Conservation (phyloP, 2,113 vertebrate genomes). For the Lophius piscatorius region DNA sequence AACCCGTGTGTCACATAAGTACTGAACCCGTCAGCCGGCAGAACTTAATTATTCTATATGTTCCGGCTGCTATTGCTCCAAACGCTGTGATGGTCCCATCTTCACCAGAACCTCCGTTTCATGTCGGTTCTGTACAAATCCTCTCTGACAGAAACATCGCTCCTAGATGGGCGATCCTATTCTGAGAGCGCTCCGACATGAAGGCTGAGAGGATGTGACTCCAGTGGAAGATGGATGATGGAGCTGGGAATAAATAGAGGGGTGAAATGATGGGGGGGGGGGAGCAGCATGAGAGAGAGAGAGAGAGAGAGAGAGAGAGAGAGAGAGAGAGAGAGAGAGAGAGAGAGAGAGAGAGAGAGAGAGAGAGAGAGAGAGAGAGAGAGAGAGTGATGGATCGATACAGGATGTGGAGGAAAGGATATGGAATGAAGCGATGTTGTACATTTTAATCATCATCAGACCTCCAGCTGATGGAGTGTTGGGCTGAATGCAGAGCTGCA, state of each 20-base stretch:
- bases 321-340: no score
- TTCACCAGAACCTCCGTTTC: background rate
- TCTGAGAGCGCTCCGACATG: conserved; percentile 37
- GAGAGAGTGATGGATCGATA: conserved; percentile 50
- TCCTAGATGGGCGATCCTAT: conserved; percentile 36
- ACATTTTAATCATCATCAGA: conserved; percentile 51
- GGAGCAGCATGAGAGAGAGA: no score
- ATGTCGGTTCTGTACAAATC: conserved; percentile 16
- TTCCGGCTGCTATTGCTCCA: background rate
- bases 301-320: no score
- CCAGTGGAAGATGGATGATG: conserved; percentile 66
- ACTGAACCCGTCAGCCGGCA: conserved; percentile 8
- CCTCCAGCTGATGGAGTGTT: conserved; percentile 35
- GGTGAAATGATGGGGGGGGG: conserved; percentile 24
- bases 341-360: no score
- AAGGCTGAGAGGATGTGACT: conserved; percentile 46
- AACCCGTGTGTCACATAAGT: background rate
- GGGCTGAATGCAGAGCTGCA: conserved; percentile 19
- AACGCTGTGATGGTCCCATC: conserved; percentile 1
- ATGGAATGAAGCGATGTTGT: conserved; percentile 21
- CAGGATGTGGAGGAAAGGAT: conserved; percentile 51
- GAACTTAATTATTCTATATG: background rate
- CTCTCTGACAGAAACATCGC: conserved; percentile 21
- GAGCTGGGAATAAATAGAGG: conserved; percentile 67
- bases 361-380: no score